Percentiles rank a stretch among this genome's conserved stretches.
phyloP scores from a whole-genome alignment of 2,797 vertebrate genomes.

The Galago senegalensis region DNA sequence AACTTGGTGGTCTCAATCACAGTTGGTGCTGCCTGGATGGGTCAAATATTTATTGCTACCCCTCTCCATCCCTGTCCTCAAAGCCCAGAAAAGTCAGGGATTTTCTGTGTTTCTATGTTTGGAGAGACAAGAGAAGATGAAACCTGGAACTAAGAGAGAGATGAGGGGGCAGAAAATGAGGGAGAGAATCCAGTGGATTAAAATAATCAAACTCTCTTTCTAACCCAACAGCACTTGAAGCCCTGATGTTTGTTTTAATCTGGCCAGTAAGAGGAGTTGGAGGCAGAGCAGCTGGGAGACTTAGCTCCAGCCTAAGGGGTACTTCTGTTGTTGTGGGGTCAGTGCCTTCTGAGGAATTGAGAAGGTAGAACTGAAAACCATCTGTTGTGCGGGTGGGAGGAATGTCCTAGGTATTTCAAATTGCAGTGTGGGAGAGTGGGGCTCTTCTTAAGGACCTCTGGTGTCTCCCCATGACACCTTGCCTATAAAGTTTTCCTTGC shows the following conservation, averaged over 20 bases:
- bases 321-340: too few relatives aligned
- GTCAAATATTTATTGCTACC: neutral
- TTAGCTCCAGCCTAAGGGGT: neutral
- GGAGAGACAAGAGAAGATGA: neutral
- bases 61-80: neutral
- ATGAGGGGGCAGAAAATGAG: neutral
- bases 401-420: neutral
- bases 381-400: neutral
- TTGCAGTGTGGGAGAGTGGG: neutral
- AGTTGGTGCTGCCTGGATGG: neutral
- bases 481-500: neutral
- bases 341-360: neutral
- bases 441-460: neutral
- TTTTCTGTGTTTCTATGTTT: slow-evolving; percentile 10
- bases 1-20: neutral
- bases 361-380: neutral
- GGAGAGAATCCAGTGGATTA: neutral
- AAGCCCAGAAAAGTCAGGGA: neutral
- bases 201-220: neutral
- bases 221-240: neutral
- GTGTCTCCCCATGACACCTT: neutral
- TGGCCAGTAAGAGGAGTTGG: neutral
- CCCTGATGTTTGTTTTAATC: neutral
- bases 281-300: neutral
- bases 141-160: neutral